Conservation (phyloP, 2,888 invertebrate species). For the Keiferia lycopersicella region DNA sequence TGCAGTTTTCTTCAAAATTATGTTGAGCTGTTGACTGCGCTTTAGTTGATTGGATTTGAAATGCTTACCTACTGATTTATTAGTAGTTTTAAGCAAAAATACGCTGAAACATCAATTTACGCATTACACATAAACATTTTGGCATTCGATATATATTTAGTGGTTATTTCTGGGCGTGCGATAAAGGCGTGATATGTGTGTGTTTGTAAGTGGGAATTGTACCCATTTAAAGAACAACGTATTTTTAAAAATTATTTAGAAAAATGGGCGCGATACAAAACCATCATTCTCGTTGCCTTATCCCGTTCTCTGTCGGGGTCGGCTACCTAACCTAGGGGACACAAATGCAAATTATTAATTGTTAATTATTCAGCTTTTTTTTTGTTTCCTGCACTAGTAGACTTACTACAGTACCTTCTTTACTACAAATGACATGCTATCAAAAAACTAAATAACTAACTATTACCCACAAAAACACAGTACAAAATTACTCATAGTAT, state of each 20-base stretch:
- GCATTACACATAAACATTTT: neutral
- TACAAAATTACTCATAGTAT: slow-evolving; percentile 28
- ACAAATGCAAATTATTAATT: too few species aligned
- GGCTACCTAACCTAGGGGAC: too few species aligned
- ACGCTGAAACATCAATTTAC: neutral
- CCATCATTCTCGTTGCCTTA: too few species aligned
- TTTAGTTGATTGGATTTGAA: slow-evolving; percentile 6
- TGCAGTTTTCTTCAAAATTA: slow-evolving; percentile 36
- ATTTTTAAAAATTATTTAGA: too few species aligned
- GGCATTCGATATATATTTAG: neutral
- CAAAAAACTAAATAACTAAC: slow-evolving; percentile 8
- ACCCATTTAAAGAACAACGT: too few species aligned
- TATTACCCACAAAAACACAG: slow-evolving; percentile 14
- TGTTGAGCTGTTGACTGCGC: slow-evolving; percentile 9
- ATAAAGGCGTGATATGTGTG: too few species aligned
- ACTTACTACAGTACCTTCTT: neutral
- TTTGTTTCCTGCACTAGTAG: too few species aligned
- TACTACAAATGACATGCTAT: slow-evolving; percentile 1
- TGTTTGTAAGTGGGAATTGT: too few species aligned
- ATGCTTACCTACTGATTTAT: slow-evolving; percentile 6
- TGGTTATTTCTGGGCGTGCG: too few species aligned
- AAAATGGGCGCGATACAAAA: too few species aligned
- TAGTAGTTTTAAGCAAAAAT: neutral
- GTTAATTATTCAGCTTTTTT: too few species aligned
- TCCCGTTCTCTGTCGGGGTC: too few species aligned